Percentiles rank a stretch among this genome's conserved stretches.
These are phyloP conservation scores for Temnothorax longispinosus DNA, from an alignment of 1,140 invertebrate genomes.

Conservation along the genomic window DNA sequence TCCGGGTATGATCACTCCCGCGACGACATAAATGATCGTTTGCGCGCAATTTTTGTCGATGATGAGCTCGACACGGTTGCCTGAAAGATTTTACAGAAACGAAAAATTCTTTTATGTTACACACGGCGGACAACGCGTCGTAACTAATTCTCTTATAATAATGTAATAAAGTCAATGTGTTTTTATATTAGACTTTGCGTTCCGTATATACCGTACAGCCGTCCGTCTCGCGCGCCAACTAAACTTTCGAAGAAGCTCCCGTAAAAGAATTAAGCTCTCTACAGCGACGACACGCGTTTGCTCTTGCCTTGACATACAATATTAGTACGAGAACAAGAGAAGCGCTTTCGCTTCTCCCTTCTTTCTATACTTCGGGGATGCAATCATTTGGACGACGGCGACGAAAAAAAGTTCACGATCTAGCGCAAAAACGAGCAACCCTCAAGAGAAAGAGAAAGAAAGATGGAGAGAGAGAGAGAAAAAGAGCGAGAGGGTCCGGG, in stretches of 20 bases:
- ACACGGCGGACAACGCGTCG: background rate
- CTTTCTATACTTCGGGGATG: background rate
- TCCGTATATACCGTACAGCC: background rate
- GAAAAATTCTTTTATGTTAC: background rate
- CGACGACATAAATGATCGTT: background rate
- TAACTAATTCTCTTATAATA: background rate
- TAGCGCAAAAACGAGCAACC: slow-evolving; percentile 4
- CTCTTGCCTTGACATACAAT: slow-evolving; percentile 25
- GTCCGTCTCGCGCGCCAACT: background rate
- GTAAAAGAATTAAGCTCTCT: slow-evolving; percentile 15
- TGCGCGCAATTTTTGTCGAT: background rate
- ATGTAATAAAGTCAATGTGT: background rate
- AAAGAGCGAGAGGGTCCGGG: background rate
- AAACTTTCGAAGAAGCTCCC: background rate
- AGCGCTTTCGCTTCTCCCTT: background rate
- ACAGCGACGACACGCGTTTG: slow-evolving; percentile 26
- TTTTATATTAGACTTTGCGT: background rate
- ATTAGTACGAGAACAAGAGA: slow-evolving; percentile 28
- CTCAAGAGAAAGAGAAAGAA: background rate
- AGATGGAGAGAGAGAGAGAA: background rate
- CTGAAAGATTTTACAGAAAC: background rate
- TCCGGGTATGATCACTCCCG: background rate
- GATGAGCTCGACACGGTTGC: background rate
- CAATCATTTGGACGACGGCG: slow-evolving; percentile 11
- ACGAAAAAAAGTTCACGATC: background rate